Base-by-base conservation (phyloP, 1,140 invertebrate genomes). In the Panonychus citri region DNA sequence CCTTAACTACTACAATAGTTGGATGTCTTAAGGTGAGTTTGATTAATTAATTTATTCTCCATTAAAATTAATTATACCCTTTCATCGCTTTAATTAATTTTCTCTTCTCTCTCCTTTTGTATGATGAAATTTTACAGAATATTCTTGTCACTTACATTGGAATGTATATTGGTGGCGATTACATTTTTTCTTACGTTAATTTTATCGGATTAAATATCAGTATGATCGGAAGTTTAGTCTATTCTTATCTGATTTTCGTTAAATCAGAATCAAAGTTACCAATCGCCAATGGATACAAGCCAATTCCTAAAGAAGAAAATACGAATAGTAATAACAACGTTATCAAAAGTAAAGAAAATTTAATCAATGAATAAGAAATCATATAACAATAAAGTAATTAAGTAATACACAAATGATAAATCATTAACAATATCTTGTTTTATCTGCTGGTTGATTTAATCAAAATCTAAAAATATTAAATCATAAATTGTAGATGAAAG, bases 151-250 rank as follows among this genome's bases (percentile, higher is more conserved):
- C 75, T 3, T 76, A 76, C 62, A 61, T 74, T 54, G 93, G 93
- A 27, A 97, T 98, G 89, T 77, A 94, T 26, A 85, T 96, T 55
- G 91, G 90, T 48, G 91, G 90, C 15, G 93, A 98, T 71, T 98
- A 97, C 70, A 78, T 95, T 50, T 97, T 94, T 67, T 82, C 82
- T 3, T 79, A 78, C 76, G 69, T 85, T 25, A 97, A 97, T 69
- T 97, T 96, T 73, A 72, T 91, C 59, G 93, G 93, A 13, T 76
- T 95, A 27, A 94, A 93, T 71, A 78, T 95, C 50, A 76, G 82
- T 68, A 81, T 87, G n/a, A 55, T 81, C 43, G 83, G 83, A 46
- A 86, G 83, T 60, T 54, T 70, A 10, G 37, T 68, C 17, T 70
- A 70, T 59, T 63, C 67, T 8, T 68, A 68, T 52, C 54, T 69